Evolutionary conservation across 2,113 vertebrate genomes (phyloP), one percentile per base, ranked within the genome.

Genomic region (Caretta caretta): DNA sequence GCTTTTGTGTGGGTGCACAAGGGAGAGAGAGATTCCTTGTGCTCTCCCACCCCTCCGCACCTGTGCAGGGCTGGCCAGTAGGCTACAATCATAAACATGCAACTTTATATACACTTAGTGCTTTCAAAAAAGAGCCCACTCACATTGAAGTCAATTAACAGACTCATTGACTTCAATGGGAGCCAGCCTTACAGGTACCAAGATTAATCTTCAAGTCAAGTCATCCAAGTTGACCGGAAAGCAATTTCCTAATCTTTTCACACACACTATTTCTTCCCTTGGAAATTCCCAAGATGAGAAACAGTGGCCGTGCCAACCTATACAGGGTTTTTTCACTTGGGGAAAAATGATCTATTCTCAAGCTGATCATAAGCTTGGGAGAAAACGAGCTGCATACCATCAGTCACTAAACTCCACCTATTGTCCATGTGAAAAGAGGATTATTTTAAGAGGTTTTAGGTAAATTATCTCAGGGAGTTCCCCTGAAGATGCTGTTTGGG

Each of bases 21-120:
- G 69, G 16, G n/a, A 24, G 69, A 72, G n/a, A 72, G 7, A 72
- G 17, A 35, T 75, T 62, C 12, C 59, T 62, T 62, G 59, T 14
- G 59, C 53, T 22, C 53, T 19, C 3, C 53, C 53, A 8, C 53
- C 53, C 3, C 53, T 13, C 10, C 56, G 10, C 56, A 8, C 62
- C 29, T 35, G 14, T 75, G 12, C 10, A 62, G 48, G 46, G 35
- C 84, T 35, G n/a, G 29, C 10, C 79, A 80, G 27, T 10, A 3
- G 51, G 46, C 7, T 10, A 3, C 8, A 49, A 53, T 88, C 2
- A 51, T 0, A 53, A 62, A 20, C 4, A 65, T 1, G 3, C 3
- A 12, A 59, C 35, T 19, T 50, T 24, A 46, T 1, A 14, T 0
- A 49, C 10, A 78, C 56, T 5, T 78, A 50, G 17, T 1, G 1